Evolutionary conservation across 53 echinoderm and acorn worm species (phyloP).

Genomic region (Pentamera pediparva): DNA sequence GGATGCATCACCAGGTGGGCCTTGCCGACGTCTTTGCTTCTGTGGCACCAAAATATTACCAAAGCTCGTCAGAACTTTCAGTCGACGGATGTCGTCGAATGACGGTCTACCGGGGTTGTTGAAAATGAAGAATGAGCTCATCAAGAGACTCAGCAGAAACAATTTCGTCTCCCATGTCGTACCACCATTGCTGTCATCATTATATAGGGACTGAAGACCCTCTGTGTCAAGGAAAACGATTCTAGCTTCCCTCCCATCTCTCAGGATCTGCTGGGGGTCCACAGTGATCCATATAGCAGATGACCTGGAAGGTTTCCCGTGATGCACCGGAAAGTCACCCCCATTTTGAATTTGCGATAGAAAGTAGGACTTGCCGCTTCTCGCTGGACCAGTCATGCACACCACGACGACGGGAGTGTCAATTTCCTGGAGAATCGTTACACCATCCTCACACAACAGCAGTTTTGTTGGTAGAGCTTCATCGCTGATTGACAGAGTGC

Average conservation of each 20-base stretch:
- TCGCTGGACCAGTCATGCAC: conserved; percentile 10
- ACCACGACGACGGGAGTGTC: not conserved
- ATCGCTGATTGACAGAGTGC: not conserved
- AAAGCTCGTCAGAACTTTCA: not conserved
- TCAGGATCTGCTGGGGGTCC: not conserved
- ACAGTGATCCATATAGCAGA: conserved; percentile 9
- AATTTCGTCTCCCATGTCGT: conserved; percentile 12
- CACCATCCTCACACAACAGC: not conserved
- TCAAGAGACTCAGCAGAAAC: conserved; percentile 3
- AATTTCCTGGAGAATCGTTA: not conserved
- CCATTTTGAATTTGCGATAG: conserved; percentile 16
- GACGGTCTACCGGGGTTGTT: conserved; percentile 10
- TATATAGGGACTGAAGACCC: not conserved
- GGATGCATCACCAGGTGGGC: no score
- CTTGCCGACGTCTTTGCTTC: no score
- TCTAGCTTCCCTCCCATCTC: not conserved
- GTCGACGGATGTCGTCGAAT: not conserved
- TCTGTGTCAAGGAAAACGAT: conserved; percentile 2
- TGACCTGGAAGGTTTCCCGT: conserved; percentile 7
- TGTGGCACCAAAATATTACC: no score
- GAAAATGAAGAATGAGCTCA: conserved; percentile 25
- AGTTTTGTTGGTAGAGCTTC: not conserved
- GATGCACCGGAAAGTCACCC: not conserved
- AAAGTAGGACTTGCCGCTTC: conserved; percentile 15
- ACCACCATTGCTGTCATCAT: not conserved